Conservation (phyloP, 2,113 vertebrate genomes). For the Micronycteris hirsuta region DNA sequence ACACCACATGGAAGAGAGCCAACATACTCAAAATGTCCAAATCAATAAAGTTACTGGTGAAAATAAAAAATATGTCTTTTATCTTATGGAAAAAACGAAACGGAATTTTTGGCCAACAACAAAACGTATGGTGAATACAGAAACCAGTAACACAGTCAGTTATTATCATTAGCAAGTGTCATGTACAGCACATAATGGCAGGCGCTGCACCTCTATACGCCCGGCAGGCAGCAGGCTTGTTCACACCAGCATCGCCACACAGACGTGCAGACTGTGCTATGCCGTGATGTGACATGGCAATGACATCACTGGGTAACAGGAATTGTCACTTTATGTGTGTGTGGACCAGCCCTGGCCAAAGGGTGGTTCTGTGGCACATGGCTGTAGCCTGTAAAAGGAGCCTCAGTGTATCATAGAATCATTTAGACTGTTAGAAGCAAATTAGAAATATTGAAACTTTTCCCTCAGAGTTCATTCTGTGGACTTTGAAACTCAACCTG, state of each 20-base stretch:
- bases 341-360: not conserved
- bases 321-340: too few species aligned
- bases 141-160: not conserved
- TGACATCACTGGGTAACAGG: not conserved
- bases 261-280: accelerated
- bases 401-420: not conserved
- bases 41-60: too few species aligned
- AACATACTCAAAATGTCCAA: too few species aligned
- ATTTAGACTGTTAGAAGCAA: not conserved
- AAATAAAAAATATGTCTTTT: too few species aligned
- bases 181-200: too few species aligned
- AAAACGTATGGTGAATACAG: not conserved
- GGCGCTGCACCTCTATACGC: accelerated
- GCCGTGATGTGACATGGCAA: not conserved
- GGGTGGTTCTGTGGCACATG: not conserved
- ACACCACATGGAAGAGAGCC: too few species aligned
- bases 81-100: too few species aligned
- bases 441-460: not conserved
- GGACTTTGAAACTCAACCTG: not conserved
- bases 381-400: not conserved
- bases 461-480: not conserved
- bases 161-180: not conserved
- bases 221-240: not conserved
- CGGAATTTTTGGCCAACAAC: not conserved
- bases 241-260: not conserved